Conservation (phyloP, 2,113 vertebrate species). For the Stigmatopora argus region DNA sequence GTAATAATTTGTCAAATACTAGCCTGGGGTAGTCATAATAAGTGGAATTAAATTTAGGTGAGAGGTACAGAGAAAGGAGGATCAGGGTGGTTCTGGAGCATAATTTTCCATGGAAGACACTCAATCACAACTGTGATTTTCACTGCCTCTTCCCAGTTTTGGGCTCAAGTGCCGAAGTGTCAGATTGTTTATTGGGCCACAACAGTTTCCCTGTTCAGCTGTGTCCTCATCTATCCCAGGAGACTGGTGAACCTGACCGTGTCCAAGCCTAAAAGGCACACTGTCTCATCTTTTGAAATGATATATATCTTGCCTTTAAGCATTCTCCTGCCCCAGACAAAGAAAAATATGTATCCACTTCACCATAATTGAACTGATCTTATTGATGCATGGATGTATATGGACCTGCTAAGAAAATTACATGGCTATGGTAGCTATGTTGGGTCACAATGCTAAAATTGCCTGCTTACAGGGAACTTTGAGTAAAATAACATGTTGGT, state of each 20-base stretch:
- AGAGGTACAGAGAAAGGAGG: background rate
- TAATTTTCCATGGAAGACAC: conserved; percentile 14
- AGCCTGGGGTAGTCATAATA: conserved; percentile 11
- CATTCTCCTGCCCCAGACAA: conserved; percentile 27
- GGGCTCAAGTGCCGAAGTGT: conserved; percentile 33
- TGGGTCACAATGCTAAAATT: too few species aligned
- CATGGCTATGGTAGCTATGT: conserved; percentile 13
- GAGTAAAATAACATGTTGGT: conserved; percentile 18
- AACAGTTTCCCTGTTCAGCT: conserved; percentile 53
- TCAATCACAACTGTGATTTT: conserved; percentile 37
- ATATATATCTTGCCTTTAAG: conserved; percentile 33
- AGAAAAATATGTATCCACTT: conserved; percentile 6
- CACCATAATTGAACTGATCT: background rate
- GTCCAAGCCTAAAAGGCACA: conserved; percentile 53
- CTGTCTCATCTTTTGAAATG: conserved; percentile 50
- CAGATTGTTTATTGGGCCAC: conserved; percentile 53
- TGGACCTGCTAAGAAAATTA: conserved; percentile 13
- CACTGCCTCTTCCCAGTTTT: conserved; percentile 36
- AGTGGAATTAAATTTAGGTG: conserved; percentile 7
- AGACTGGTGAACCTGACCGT: conserved; percentile 52
- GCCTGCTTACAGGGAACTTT: conserved; percentile 13
- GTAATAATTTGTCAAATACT: conserved; percentile 39
- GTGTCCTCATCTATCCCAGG: conserved; percentile 51
- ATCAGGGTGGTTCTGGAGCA: conserved; percentile 15
- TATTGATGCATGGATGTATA: background rate